Conservation (phyloP, 2,888 invertebrate species). For the Ochlodes sylvanus region DNA sequence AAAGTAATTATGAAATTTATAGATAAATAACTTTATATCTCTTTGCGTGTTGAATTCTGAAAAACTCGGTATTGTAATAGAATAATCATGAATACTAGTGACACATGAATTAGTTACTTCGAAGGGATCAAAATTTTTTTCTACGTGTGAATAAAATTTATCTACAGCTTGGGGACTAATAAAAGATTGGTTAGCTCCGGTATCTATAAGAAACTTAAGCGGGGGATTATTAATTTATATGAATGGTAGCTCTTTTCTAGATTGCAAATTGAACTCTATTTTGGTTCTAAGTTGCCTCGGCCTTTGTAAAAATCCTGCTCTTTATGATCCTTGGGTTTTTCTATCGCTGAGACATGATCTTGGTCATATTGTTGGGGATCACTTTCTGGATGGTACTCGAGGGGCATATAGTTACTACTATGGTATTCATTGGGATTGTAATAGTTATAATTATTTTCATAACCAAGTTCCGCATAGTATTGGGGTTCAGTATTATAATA, state of each 20-base stretch:
- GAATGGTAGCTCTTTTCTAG: conserved; percentile 43
- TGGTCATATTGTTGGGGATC: no score
- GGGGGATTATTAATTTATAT: conserved; percentile 45
- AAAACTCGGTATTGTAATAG: conserved; percentile 10
- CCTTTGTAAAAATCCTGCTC: conserved; percentile 43
- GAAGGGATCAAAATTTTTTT: conserved; percentile 15
- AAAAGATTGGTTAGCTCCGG: conserved; percentile 46
- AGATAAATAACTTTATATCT: background rate
- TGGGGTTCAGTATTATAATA: no score
- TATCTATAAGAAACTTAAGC: conserved; percentile 46
- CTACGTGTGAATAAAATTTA: no score
- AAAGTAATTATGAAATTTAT: conserved; percentile 3
- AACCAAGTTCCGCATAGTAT: no score
- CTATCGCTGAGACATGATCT: no score
- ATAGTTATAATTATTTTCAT: no score
- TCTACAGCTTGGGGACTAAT: conserved; percentile 44
- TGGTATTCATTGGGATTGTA: no score
- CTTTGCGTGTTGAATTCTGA: background rate
- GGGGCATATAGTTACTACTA: no score
- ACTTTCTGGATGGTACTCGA: no score
- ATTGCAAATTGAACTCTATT: conserved; percentile 48
- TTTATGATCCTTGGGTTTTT: no score
- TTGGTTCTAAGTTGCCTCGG: conserved; percentile 35
- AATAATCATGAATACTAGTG: background rate
- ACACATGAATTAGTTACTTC: conserved; percentile 7